A percentile compares a stretch with the other conserved stretches of the same genome.
Evolutionary conservation across 2,888 invertebrate species (phyloP).

Genomic region (Apamea anceps): DNA sequence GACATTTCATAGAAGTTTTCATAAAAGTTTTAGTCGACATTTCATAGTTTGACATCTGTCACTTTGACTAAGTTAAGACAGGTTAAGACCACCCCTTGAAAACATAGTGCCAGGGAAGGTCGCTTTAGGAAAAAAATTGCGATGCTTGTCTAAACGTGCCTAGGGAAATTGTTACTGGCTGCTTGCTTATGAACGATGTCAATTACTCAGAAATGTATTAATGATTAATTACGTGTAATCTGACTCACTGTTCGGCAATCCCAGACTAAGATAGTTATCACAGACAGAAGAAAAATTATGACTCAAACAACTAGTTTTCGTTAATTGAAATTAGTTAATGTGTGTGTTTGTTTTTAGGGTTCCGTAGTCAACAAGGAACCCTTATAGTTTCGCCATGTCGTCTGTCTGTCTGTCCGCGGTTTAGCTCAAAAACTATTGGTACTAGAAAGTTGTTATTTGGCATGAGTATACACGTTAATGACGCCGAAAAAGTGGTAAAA

Average conservation of each 20-base stretch:
- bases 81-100: neutral
- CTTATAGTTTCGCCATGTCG: too few relatives aligned
- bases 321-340: neutral
- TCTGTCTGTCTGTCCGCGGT: too few relatives aligned
- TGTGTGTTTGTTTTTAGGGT: neutral
- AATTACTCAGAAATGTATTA: neutral
- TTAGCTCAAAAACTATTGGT: too few relatives aligned
- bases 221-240: conserved; percentile 3
- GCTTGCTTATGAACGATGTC: neutral
- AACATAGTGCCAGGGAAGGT: too few relatives aligned
- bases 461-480: too few relatives aligned
- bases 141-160: too few relatives aligned
- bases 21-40: too few relatives aligned
- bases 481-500: too few relatives aligned
- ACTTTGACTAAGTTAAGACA: neutral
- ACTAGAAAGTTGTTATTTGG: too few relatives aligned
- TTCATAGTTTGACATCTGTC: too few relatives aligned
- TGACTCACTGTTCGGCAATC: conserved; percentile 1
- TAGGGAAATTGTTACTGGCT: neutral
- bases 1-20: too few relatives aligned
- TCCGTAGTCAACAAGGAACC: too few relatives aligned
- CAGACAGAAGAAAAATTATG: neutral
- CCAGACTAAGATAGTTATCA: neutral
- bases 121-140: neutral
- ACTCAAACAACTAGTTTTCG: neutral